A percentile compares a stretch with the other conserved stretches of the same genome.
Evolutionary conservation across 2,888 invertebrate genomes (phyloP).

Genomic region (Torymus auratus): DNA sequence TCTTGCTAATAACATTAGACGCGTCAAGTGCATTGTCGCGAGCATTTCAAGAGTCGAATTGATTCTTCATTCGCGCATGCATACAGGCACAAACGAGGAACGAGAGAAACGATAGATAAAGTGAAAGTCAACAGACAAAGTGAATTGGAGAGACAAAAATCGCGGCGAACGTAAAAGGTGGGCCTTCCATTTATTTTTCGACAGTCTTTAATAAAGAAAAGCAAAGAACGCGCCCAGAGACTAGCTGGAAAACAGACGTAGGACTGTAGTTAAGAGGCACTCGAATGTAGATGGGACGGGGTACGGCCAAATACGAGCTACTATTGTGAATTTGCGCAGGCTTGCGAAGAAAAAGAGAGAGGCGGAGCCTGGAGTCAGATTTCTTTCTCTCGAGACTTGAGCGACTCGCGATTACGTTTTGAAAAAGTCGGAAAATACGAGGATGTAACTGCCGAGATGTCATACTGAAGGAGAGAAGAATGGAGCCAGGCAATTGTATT

Average conservation of each 20-base stretch:
- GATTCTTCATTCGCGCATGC: constrained; percentile 8
- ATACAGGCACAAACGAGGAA: too few species aligned
- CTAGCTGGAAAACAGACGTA: too few species aligned
- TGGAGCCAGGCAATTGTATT: too few species aligned
- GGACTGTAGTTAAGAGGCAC: background rate
- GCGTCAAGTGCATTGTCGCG: constrained; percentile 3
- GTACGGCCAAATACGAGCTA: background rate
- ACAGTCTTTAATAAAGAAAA: constrained; percentile 13
- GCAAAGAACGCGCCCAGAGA: background rate
- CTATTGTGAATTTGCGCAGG: constrained; percentile 26
- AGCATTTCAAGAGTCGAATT: constrained; percentile 16
- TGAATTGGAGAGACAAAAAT: too few species aligned
- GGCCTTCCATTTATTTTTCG: constrained; percentile 3
- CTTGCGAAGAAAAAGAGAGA: background rate
- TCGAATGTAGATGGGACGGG: constrained; percentile 21
- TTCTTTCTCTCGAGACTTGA: background rate
- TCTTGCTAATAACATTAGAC: background rate
- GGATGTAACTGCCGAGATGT: too few species aligned
- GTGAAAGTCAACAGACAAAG: too few species aligned
- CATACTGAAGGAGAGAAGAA: too few species aligned
- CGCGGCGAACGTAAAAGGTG: too few species aligned
- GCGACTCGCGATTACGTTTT: constrained; percentile 29
- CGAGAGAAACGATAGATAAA: too few species aligned
- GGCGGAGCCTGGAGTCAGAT: background rate
- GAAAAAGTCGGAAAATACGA: background rate